Conservation (phyloP, 2,797 vertebrate species). For the Bufotes viridis region DNA sequence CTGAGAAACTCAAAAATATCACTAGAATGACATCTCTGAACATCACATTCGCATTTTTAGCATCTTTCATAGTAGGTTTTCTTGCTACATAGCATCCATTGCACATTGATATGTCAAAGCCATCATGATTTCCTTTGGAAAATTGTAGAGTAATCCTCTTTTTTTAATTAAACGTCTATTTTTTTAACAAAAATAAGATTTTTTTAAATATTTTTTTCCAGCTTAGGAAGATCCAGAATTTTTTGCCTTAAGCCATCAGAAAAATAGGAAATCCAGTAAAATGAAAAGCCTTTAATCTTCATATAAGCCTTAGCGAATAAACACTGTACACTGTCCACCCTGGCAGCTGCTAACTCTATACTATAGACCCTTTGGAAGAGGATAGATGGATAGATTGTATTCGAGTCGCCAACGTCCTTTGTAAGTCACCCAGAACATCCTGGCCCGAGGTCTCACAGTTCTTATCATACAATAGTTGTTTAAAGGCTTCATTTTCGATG, state of each 20-base stretch:
- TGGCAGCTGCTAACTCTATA: constrained; percentile 76
- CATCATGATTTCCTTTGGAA: constrained; percentile 50
- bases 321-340: constrained; percentile 64
- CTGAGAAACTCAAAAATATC: constrained; percentile 62
- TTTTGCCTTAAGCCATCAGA: constrained; percentile 64
- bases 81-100: constrained; percentile 15
- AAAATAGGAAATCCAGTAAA: constrained; percentile 60
- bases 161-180: constrained; percentile 43
- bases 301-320: constrained; percentile 65
- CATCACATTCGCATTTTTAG: constrained; percentile 28
- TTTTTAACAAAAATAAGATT: constrained; percentile 43
- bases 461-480: constrained; percentile 92
- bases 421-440: constrained; percentile 91
- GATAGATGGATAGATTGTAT: constrained; percentile 98
- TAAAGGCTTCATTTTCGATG: constrained; percentile 94
- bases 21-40: constrained; percentile 49
- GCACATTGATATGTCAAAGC: not conserved
- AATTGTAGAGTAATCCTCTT: constrained; percentile 54
- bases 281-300: constrained; percentile 64
- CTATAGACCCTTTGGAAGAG: constrained; percentile 95
- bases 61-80: constrained; percentile 3
- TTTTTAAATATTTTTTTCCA: constrained; percentile 26
- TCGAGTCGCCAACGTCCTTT: constrained; percentile 92
- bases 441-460: constrained; percentile 82
- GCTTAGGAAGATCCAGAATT: constrained; percentile 6